A percentile compares a stretch with the other conserved stretches of the same genome.
phyloP scores from a whole-genome alignment of 1,140 invertebrate genomes.

The Belonocnema kinseyi region DNA sequence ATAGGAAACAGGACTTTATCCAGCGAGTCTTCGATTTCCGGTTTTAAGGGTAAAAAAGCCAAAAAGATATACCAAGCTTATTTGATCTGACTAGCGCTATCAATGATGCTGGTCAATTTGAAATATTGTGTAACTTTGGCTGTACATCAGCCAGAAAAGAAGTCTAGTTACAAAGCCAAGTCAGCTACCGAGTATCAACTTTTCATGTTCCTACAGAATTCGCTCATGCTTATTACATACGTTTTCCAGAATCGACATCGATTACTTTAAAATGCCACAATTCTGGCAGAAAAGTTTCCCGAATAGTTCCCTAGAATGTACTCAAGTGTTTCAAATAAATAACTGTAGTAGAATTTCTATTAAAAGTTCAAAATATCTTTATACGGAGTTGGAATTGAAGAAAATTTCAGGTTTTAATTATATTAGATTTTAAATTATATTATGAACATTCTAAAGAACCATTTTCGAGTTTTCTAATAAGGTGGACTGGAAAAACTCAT shows the following conservation, averaged over 20 bases:
- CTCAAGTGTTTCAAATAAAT: constrained; percentile 17
- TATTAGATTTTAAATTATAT: no score
- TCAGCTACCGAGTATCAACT: constrained; percentile 47
- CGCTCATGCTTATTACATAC: constrained; percentile 26
- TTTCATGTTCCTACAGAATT: constrained; percentile 52
- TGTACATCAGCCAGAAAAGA: constrained; percentile 45
- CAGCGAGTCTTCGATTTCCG: neutral
- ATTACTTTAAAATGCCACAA: neutral
- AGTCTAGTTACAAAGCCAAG: constrained; percentile 45
- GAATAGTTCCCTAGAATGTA: neutral
- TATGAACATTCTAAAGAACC: no score
- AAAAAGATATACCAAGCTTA: constrained; percentile 1
- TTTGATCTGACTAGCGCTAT: constrained; percentile 37
- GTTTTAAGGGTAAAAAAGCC: neutral
- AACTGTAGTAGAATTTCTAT: neutral
- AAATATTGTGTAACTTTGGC: constrained; percentile 53
- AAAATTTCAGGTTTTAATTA: neutral
- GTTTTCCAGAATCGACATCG: neutral
- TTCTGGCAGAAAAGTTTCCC: constrained; percentile 9
- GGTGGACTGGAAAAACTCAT: no score
- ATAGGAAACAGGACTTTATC: neutral
- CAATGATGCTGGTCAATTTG: constrained; percentile 46
- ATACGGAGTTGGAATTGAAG: neutral
- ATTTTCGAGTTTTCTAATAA: no score
- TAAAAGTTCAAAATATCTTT: neutral